Conservation (phyloP, 2,113 vertebrate genomes). For the Motacilla tschutschensis region DNA sequence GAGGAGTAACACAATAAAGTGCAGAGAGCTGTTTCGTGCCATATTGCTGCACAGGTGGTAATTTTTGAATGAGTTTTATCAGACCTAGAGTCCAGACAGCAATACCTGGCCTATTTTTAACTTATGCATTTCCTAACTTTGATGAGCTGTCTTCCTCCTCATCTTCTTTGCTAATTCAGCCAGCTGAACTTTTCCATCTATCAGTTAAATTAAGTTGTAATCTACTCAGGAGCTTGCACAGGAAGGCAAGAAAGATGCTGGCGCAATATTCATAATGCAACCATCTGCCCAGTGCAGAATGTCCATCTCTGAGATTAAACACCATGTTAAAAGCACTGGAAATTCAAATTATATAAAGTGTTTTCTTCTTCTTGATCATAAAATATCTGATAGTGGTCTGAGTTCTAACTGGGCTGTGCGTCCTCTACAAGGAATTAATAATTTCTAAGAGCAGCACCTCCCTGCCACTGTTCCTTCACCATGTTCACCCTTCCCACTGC, state of each 20-base stretch:
- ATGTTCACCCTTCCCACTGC: not conserved
- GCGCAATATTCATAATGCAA: not conserved
- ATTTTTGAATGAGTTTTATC: not conserved
- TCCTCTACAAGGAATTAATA: not conserved
- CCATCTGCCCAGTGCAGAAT: not conserved
- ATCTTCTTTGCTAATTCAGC: not conserved
- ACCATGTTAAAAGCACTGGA: not conserved
- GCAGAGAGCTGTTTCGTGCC: not conserved
- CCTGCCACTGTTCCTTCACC: not conserved
- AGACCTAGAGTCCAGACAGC: not conserved
- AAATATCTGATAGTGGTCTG: not conserved
- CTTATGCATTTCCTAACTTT: not conserved
- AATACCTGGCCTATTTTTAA: not conserved
- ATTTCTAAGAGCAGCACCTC: not conserved
- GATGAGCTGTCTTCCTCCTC: not conserved
- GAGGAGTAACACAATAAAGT: not conserved
- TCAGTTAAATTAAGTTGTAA: not conserved
- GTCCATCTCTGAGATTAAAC: slow-evolving; percentile 6
- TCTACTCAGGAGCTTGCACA: not conserved
- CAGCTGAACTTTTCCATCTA: not conserved
- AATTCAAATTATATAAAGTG: not conserved
- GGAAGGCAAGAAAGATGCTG: not conserved
- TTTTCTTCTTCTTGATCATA: not conserved
- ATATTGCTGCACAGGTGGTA: not conserved
- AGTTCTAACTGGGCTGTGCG: not conserved